phyloP scores from a whole-genome alignment of 2,888 invertebrate species.

The Hedya salicella region DNA sequence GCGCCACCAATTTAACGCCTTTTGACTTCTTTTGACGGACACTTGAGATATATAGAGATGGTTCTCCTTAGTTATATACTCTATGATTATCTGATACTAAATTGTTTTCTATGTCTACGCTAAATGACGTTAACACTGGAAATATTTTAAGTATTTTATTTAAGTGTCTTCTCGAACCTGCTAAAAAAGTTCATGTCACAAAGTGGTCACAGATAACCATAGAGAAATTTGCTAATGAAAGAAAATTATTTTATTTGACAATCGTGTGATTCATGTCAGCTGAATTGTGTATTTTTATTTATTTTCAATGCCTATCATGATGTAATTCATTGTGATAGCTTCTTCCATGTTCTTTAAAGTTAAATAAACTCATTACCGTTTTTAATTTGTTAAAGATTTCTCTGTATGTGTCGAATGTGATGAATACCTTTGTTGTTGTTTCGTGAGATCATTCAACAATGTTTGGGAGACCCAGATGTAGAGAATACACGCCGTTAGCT shows the following conservation, averaged over 20 bases:
- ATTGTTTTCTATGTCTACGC: too few species aligned
- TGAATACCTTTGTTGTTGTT: constrained; percentile 42
- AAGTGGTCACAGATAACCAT: not conserved
- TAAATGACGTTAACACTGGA: too few species aligned
- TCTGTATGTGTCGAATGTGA: not conserved
- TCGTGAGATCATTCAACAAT: constrained; percentile 61
- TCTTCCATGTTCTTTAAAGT: not conserved
- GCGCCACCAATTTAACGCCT: too few species aligned
- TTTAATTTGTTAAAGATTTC: not conserved
- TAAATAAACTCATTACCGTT: not conserved
- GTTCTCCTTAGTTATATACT: too few species aligned
- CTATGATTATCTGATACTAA: too few species aligned
- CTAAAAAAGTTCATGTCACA: not conserved
- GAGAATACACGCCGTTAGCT: constrained; percentile 92
- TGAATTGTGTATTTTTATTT: constrained; percentile 43
- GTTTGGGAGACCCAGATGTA: constrained; percentile 88
- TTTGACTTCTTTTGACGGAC: too few species aligned
- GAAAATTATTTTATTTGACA: constrained; percentile 35
- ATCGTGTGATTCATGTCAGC: constrained; percentile 38
- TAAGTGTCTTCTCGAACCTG: constrained; percentile 1
- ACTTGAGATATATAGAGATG: too few species aligned
- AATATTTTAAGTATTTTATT: too few species aligned
- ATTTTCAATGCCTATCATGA: constrained; percentile 9
- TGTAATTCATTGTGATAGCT: constrained; percentile 1
- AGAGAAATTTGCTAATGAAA: constrained; percentile 8